Conservation (phyloP, 2,113 vertebrate genomes). For the Nicator chloris region DNA sequence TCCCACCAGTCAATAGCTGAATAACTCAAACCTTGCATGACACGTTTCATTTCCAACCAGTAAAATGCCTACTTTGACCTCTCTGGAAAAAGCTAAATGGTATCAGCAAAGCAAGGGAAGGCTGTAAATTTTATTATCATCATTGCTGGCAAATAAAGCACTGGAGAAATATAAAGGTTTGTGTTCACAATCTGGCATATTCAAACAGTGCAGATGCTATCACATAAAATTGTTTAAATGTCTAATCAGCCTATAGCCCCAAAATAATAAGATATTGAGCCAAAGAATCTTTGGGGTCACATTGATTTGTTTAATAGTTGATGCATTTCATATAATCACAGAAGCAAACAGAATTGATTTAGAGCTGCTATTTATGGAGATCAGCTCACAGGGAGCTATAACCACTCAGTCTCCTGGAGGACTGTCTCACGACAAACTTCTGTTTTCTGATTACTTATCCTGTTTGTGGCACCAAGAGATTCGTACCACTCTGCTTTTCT, state of each 20-base stretch:
- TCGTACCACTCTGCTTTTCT: neutral
- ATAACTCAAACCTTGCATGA: neutral
- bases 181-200: neutral
- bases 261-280: constrained; percentile 26
- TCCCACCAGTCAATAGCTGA: constrained; percentile 6
- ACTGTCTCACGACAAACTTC: neutral
- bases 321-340: constrained; percentile 25
- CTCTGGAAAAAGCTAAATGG: constrained; percentile 7
- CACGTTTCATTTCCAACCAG: neutral
- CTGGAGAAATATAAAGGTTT: constrained; percentile 14
- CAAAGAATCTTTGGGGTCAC: constrained; percentile 11
- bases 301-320: constrained; percentile 32
- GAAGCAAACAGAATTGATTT: constrained; percentile 53
- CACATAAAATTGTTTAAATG: constrained; percentile 18
- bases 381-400: constrained; percentile 15
- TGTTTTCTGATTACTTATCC: neutral
- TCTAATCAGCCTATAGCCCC: neutral
- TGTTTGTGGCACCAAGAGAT: neutral
- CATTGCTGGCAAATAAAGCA: neutral
- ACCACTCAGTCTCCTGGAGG: neutral
- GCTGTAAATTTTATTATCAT: neutral
- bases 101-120: neutral
- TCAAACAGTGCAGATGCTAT: neutral
- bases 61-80: neutral
- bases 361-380: constrained; percentile 33